These are phyloP conservation scores for Lysandra coridon DNA, from an alignment of 2,888 invertebrate species.

Conservation along the genomic window DNA sequence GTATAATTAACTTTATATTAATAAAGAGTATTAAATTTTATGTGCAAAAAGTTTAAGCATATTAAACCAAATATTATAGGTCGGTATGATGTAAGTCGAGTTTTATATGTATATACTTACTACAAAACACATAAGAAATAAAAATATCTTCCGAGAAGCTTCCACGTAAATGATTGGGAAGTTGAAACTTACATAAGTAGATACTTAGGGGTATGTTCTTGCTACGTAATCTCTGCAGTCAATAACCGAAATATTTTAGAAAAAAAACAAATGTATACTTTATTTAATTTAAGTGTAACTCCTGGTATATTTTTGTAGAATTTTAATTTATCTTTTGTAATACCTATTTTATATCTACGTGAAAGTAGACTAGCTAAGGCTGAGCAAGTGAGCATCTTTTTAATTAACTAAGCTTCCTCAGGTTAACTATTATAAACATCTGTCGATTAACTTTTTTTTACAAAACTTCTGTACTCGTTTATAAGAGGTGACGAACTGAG, in stretches of 20 bases:
- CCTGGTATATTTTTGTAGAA: no score
- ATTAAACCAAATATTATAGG: not conserved
- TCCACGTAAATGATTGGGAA: no score
- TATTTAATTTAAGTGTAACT: no score
- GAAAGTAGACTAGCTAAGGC: not conserved
- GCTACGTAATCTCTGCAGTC: no score
- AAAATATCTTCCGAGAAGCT: no score
- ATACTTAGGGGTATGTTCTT: no score
- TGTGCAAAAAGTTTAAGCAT: not conserved
- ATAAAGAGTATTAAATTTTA: not conserved
- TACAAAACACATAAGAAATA: no score
- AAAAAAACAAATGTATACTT: no score
- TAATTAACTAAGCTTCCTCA: not conserved
- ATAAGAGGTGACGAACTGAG: slow-evolving; percentile 8
- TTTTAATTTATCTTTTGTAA: not conserved
- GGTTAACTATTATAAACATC: not conserved
- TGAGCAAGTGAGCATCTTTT: not conserved
- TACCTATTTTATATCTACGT: not conserved
- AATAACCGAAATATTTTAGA: no score
- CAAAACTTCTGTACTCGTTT: slow-evolving; percentile 10
- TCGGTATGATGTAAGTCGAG: not conserved
- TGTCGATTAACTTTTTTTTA: slow-evolving; percentile 1
- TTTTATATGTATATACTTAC: no score
- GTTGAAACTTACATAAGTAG: no score
- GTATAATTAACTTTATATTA: not conserved